Conservation (phyloP, 2,797 vertebrate genomes). For the Xyrichtys novacula region DNA sequence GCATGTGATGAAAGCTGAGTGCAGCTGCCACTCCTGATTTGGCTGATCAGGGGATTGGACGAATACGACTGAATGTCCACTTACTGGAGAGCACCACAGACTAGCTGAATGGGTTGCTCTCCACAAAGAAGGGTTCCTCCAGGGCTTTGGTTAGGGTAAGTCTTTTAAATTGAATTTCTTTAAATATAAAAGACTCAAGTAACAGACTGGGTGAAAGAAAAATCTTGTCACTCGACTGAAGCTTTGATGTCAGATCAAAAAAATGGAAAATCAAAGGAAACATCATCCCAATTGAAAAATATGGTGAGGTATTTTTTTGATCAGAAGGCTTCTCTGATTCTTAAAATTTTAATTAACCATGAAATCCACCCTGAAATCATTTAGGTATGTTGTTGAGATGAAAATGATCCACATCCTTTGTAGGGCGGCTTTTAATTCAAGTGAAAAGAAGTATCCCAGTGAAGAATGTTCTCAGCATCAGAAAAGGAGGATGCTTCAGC, state of each 20-base stretch:
- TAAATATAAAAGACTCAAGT: background rate
- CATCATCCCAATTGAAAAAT: background rate
- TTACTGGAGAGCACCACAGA: constrained; percentile 15
- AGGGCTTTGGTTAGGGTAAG: background rate
- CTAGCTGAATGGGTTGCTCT: constrained; percentile 8
- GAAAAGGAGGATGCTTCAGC: constrained; percentile 34
- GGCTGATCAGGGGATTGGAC: constrained; percentile 40
- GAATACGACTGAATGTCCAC: constrained; percentile 23
- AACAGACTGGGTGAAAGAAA: background rate
- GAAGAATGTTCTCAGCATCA: constrained; percentile 16
- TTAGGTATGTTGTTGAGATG: background rate
- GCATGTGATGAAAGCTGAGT: constrained; percentile 51
- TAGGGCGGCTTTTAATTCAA: background rate
- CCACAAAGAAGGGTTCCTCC: constrained; percentile 1
- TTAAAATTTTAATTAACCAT: background rate
- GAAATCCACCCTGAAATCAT: constrained; percentile 6
- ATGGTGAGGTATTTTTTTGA: too few relatives aligned
- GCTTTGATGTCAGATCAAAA: background rate
- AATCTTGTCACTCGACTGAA: background rate
- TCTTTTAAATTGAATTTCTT: constrained; percentile 3
- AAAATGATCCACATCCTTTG: constrained; percentile 6
- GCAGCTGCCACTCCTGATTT: constrained; percentile 62
- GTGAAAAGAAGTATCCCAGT: constrained; percentile 30
- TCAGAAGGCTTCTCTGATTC: background rate
- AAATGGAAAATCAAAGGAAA: background rate